Conservation (phyloP, 2,113 vertebrate genomes). For the Cyprinodon variegatus region DNA sequence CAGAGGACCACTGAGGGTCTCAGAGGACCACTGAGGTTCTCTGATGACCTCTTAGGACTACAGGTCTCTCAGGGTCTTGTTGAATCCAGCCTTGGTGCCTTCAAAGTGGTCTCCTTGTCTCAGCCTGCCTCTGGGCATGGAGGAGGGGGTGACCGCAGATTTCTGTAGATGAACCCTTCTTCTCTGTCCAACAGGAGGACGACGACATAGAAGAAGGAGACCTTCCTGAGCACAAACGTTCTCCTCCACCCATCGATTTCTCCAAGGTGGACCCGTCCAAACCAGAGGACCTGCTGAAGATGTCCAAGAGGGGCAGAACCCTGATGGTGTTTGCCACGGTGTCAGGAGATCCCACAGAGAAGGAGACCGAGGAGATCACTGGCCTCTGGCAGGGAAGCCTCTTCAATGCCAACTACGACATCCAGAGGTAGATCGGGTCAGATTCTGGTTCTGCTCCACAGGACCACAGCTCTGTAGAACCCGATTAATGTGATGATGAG, state of each 20-base stretch:
- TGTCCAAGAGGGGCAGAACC: constrained; percentile 96
- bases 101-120: too few species aligned
- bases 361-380: constrained; percentile 94
- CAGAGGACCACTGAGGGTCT: too few species aligned
- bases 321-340: constrained; percentile 97
- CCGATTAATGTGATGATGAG: too few species aligned
- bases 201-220: constrained; percentile 98
- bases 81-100: too few species aligned
- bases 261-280: constrained; percentile 90
- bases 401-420: constrained; percentile 95
- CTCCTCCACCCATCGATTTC: constrained; percentile 90
- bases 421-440: constrained; percentile 85
- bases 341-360: constrained; percentile 90
- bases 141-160: neutral
- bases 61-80: too few species aligned
- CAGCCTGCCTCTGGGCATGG: neutral
- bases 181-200: constrained; percentile 80
- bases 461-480: too few species aligned
- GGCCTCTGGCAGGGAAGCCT: constrained; percentile 97
- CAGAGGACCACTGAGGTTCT: too few species aligned
- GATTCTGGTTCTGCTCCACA: too few species aligned
- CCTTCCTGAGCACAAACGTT: constrained; percentile 91
- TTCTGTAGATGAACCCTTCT: neutral
- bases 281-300: constrained; percentile 90
- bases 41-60: too few species aligned